These are phyloP conservation scores for Caenorhabditis zanzibari DNA, from an alignment of 2,888 invertebrate species.

Conservation along the genomic window DNA sequence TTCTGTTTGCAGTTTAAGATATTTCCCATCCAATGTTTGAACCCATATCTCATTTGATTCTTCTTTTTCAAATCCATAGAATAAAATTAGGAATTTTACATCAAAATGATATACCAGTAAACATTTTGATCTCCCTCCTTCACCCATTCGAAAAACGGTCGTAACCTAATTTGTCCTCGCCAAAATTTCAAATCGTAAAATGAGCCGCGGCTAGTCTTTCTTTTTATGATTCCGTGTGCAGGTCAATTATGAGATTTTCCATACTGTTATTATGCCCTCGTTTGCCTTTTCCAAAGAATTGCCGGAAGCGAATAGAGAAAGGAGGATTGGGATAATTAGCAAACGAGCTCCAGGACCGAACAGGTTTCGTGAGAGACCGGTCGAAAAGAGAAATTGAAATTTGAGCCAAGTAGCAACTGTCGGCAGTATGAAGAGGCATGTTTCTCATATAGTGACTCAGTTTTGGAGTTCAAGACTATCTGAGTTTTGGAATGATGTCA, in stretches of 20 bases:
- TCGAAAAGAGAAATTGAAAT: not conserved
- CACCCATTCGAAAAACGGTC: too few relatives aligned
- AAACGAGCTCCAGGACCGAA: not conserved
- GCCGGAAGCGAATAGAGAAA: slow-evolving; percentile 6
- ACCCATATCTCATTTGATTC: too few relatives aligned
- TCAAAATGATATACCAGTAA: too few relatives aligned
- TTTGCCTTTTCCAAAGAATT: not conserved
- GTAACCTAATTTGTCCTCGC: too few relatives aligned
- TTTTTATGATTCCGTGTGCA: not conserved
- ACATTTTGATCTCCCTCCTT: too few relatives aligned
- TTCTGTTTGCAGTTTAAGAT: too few relatives aligned
- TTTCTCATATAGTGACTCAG: not conserved
- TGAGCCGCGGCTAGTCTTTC: not conserved
- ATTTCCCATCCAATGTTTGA: too few relatives aligned
- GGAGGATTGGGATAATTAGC: not conserved
- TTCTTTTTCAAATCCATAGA: too few relatives aligned
- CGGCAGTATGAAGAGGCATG: not conserved
- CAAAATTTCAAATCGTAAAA: not conserved
- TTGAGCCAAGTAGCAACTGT: not conserved
- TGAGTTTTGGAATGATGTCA: too few relatives aligned
- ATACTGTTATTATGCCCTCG: not conserved
- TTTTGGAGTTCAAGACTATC: not conserved
- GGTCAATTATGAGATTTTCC: slow-evolving; percentile 1
- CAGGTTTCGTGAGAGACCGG: not conserved
- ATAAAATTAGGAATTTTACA: too few relatives aligned